Conservation (phyloP, 2,888 invertebrate species). For the Amiota mariae region DNA sequence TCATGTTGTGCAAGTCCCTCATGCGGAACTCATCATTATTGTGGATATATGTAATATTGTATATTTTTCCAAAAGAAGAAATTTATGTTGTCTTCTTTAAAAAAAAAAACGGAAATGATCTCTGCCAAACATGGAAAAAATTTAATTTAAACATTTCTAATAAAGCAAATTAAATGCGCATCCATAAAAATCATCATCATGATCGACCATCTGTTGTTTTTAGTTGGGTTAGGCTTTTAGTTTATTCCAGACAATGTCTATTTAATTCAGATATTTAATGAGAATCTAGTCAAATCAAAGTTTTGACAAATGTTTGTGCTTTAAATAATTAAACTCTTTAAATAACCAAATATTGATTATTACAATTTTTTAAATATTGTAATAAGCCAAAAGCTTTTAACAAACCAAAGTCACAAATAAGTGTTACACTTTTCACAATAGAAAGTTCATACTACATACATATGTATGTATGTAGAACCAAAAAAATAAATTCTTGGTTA, state of each 20-base stretch:
- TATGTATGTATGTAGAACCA: no score
- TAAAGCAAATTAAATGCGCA: no score
- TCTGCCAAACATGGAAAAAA: not conserved
- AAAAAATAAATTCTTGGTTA: no score
- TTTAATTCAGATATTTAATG: conserved; percentile 10
- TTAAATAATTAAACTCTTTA: no score
- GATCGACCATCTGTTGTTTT: not conserved
- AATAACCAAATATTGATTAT: no score
- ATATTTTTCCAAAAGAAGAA: not conserved
- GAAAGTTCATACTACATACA: no score
- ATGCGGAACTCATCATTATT: not conserved
- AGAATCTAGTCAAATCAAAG: no score
- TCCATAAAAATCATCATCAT: not conserved
- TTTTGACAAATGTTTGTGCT: no score
- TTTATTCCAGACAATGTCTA: not conserved
- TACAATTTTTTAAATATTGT: no score
- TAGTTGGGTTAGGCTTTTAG: not conserved
- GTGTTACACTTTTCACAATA: no score
- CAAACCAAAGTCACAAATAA: no score
- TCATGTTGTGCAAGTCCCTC: not conserved
- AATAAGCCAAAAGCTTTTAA: no score
- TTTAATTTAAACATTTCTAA: not conserved
- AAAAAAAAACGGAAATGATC: not conserved
- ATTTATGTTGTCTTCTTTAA: not conserved
- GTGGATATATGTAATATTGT: not conserved